Conservation (phyloP, 2,888 invertebrate species). For the Anagyrus pseudococci region DNA sequence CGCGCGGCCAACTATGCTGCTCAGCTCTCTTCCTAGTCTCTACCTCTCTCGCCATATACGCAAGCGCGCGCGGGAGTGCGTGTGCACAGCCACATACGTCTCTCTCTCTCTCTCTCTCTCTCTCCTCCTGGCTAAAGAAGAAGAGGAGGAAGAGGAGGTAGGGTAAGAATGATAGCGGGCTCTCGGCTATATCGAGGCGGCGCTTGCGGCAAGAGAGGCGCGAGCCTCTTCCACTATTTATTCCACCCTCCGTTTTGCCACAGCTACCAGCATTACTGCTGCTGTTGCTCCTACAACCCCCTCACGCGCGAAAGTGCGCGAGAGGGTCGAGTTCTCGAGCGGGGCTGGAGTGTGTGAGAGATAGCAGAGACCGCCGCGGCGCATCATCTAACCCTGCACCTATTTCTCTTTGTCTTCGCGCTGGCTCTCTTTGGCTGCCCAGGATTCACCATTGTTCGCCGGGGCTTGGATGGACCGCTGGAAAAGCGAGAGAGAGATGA, state of each 20-base stretch:
- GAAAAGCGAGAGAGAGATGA: too few relatives aligned
- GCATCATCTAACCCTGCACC: not conserved
- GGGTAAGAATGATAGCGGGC: not conserved
- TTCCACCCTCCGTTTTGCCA: not conserved
- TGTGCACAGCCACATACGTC: not conserved
- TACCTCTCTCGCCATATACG: not conserved
- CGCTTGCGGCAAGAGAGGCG: not conserved
- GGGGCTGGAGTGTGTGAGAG: not conserved
- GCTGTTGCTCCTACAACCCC: not conserved
- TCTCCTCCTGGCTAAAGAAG: conserved; percentile 13
- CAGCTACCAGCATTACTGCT: too few relatives aligned
- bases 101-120: not conserved
- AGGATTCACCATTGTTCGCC: not conserved
- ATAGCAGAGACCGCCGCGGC: conserved; percentile 6
- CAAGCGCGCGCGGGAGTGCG: not conserved
- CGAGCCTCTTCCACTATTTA: not conserved
- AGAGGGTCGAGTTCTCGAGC: conserved; percentile 7
- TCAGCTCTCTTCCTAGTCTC: too few relatives aligned
- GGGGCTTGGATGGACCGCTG: not conserved
- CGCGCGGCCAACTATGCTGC: too few relatives aligned
- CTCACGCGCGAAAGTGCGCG: not conserved
- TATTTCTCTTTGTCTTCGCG: not conserved
- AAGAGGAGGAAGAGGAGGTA: not conserved
- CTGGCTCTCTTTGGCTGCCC: not conserved
- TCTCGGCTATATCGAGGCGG: too few relatives aligned